phyloP scores from a whole-genome alignment of 2,797 vertebrate species.

The Sebastes goodei region DNA sequence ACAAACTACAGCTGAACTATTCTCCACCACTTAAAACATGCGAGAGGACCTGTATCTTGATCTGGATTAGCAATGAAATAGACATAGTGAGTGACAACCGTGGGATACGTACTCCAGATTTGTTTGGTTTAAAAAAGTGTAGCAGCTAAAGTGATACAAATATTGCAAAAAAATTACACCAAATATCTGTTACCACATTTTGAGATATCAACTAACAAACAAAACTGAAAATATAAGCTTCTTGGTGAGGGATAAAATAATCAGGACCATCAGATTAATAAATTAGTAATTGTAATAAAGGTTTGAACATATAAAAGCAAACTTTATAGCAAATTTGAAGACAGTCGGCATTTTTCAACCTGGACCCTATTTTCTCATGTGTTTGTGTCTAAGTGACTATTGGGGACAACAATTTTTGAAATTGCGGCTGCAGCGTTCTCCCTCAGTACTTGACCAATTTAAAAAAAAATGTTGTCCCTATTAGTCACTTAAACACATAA shows the following conservation, averaged over 20 bases:
- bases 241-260: background rate
- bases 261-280: background rate
- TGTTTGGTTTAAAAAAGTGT: background rate
- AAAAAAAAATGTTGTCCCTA: no score
- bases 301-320: background rate
- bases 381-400: background rate
- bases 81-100: background rate
- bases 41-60: background rate
- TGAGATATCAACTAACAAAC: background rate
- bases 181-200: background rate
- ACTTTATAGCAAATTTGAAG: background rate
- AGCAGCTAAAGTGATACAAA: background rate
- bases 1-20: background rate
- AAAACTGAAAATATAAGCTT: background rate
- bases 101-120: background rate
- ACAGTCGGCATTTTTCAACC: background rate
- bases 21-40: background rate
- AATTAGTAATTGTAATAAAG: background rate
- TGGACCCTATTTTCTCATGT: no score
- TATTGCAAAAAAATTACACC: background rate
- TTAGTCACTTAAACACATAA: background rate
- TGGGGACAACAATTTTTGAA: background rate
- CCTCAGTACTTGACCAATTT: no score
- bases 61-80: background rate
- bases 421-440: background rate